A percentile compares a stretch with the other conserved stretches of the same genome.
phyloP scores from a whole-genome alignment of 2,888 invertebrate species.

The Syrista parreyssii region DNA sequence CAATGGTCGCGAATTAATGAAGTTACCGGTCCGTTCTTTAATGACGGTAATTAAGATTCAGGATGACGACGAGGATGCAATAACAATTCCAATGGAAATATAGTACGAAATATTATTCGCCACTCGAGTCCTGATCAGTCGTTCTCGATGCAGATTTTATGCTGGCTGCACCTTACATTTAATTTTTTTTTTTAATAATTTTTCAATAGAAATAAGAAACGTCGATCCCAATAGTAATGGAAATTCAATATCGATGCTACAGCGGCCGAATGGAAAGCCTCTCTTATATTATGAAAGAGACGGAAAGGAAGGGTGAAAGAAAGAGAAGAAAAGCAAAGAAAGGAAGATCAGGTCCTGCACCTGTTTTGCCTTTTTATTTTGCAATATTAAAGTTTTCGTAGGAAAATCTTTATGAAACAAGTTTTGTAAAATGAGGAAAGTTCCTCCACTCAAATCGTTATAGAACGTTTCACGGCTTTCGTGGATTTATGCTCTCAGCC shows the following conservation, averaged over 20 bases:
- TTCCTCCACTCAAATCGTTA: neutral
- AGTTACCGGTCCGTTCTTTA: neutral
- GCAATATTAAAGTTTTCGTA: constrained; percentile 57
- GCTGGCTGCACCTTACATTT: neutral
- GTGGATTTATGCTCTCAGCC: neutral
- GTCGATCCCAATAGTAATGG: constrained; percentile 16
- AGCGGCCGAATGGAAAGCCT: constrained; percentile 12
- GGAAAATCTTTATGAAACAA: constrained; percentile 54
- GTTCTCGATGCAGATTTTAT: neutral
- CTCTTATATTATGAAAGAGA: neutral
- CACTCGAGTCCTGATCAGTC: neutral
- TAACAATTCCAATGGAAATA: neutral
- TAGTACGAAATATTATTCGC: neutral
- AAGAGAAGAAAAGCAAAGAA: neutral
- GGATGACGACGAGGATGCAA: neutral
- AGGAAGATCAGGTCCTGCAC: constrained; percentile 17
- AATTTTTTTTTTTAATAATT: neutral
- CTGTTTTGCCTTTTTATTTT: constrained; percentile 49
- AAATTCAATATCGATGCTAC: constrained; percentile 40
- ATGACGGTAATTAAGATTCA: neutral
- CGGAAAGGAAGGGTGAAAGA: constrained; percentile 12
- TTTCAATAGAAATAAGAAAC: constrained; percentile 11
- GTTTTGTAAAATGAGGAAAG: constrained; percentile 37
- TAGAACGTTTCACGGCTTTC: constrained; percentile 1
- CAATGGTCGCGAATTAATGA: neutral